Conservation (phyloP, 2,113 vertebrate species). For the Mus spicilegus region DNA sequence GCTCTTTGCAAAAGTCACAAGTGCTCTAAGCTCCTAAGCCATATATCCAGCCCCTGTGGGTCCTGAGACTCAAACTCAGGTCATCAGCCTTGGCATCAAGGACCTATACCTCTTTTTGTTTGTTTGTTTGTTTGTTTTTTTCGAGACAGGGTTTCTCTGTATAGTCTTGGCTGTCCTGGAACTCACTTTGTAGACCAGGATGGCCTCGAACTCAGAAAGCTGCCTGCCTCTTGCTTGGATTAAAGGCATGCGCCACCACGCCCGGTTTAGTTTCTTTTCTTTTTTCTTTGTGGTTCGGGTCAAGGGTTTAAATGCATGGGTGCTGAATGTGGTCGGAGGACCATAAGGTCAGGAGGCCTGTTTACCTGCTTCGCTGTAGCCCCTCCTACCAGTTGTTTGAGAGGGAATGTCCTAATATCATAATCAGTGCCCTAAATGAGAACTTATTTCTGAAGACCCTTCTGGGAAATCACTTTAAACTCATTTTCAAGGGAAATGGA, state of each 20-base stretch:
- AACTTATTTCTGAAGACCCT: neutral
- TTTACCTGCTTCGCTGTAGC: neutral
- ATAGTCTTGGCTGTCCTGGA: too few species aligned
- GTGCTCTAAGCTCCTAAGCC: neutral
- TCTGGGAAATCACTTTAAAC: constrained; percentile 43
- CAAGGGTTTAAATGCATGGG: neutral
- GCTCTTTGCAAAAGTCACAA: neutral
- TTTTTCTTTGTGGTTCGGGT: neutral
- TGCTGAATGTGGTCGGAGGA: neutral
- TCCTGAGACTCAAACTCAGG: neutral
- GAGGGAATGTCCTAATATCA: neutral
- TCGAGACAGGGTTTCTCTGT: too few species aligned
- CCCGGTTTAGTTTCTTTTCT: too few species aligned
- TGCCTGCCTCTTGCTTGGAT: too few species aligned
- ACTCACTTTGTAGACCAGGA: too few species aligned
- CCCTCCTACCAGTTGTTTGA: neutral
- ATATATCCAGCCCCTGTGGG: neutral
- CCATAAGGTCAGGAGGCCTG: neutral
- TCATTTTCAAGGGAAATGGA: constrained; percentile 40
- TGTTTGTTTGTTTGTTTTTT: too few species aligned
- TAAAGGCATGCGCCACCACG: too few species aligned
- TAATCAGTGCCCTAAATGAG: neutral
- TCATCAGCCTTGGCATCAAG: neutral
- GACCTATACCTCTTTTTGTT: neutral
- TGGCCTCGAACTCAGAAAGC: too few species aligned